Base-by-base conservation (phyloP, 1,140 invertebrate species). In the Galleria mellonella region DNA sequence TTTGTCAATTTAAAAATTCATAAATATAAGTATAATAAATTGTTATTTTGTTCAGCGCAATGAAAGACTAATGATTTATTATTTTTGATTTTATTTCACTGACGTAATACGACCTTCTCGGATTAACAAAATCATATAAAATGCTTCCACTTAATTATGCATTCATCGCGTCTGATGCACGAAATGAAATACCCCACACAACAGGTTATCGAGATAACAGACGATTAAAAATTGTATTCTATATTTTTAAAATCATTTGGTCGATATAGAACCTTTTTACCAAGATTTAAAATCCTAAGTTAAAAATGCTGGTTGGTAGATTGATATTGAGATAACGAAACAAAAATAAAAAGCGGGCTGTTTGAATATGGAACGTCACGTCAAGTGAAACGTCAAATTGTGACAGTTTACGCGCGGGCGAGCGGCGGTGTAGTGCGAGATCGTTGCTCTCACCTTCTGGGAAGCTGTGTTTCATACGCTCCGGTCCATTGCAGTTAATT, bases 371-470 rank as follows among this genome's bases (percentile, higher is more conserved):
- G 75, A 76, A 74, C 64, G 74, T 72, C 69, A 75, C 55, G 74
- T 83, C 79, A 83, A 70, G 74, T 75, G 73, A 78, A 78, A 81
- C 72, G 76, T 83, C 74, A 81, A 79, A 76, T 67, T 69, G 72
- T 78, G 79, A 83, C 79, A 83, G 79, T 81, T 79, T 81, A 72
- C 76, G 74, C 74, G 76, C 76, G 72, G 69, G 67, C 72, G 71
- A 48, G 41, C 56, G 47, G 48, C 51, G 47, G 23, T 32, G 51
- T 17, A 38, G 43, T 30, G 32, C 32, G n/a, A 37, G 62, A 51
- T 42, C 72, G 52, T 72, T 69, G 70, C 70, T 69, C 69, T 62
- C 60, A 50, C 37, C 55, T 82, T 82, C 77, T 67, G 59, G 68
- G 75, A 82, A 82, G 59, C 62, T 43, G 65, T 58, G 32, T 35